A percentile compares a stretch with the other conserved stretches of the same genome.
These are phyloP conservation scores for Eulemur macaco DNA, from an alignment of 2,113 vertebrate species.

Conservation along the genomic window DNA sequence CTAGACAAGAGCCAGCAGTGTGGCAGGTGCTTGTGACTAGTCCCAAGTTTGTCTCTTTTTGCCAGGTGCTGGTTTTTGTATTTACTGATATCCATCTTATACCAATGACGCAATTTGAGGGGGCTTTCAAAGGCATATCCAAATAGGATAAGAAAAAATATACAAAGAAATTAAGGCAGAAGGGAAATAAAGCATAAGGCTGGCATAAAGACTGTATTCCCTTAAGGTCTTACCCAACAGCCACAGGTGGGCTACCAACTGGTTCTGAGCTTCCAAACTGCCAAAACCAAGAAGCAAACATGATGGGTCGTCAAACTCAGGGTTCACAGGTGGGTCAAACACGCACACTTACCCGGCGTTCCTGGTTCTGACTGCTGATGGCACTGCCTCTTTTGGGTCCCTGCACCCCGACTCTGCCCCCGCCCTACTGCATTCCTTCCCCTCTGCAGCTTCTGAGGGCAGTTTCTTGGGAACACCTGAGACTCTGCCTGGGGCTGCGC, in stretches of 20 bases:
- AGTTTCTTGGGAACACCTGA: neutral
- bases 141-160: neutral
- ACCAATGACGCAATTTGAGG: neutral
- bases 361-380: neutral
- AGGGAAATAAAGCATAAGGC: neutral
- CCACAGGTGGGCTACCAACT: neutral
- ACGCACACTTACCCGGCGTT: neutral
- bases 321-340: neutral
- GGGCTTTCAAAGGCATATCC: neutral
- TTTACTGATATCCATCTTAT: neutral
- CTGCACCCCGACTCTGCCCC: fast-evolving
- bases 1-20: neutral
- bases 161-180: neutral
- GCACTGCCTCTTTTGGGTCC: neutral
- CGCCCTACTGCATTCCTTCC: neutral
- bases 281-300: neutral
- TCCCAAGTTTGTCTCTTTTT: neutral
- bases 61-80: neutral
- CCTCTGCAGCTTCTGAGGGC: neutral
- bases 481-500: neutral
- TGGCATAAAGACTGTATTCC: neutral
- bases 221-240: too few species aligned
- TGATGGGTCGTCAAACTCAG: neutral
- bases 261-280: neutral
- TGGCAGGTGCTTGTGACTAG: neutral